These are phyloP conservation scores for Nerophis ophidion DNA, from an alignment of 2,113 vertebrate species.

Conservation along the genomic window DNA sequence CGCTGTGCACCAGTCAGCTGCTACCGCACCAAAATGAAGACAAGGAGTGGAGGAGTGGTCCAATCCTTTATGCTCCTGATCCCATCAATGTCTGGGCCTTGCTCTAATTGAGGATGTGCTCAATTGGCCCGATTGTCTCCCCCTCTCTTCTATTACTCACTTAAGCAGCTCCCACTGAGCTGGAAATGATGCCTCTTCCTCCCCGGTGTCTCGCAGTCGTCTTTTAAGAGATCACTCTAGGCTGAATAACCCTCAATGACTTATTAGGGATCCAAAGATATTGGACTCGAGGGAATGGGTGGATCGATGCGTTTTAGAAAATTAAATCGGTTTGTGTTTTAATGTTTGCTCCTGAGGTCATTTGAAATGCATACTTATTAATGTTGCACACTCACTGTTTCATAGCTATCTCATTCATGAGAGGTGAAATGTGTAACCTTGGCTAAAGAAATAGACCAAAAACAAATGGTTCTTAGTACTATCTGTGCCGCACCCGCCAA, in stretches of 20 bases:
- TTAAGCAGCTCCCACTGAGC: slow-evolving; percentile 51
- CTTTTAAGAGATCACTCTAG: slow-evolving; percentile 53
- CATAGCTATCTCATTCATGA: too few relatives aligned
- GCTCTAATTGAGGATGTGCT: slow-evolving; percentile 57
- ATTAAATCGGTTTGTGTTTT: slow-evolving; percentile 32
- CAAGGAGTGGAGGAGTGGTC: slow-evolving; percentile 24
- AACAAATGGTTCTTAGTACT: too few relatives aligned
- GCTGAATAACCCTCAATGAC: slow-evolving; percentile 42
- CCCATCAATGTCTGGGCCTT: slow-evolving; percentile 51
- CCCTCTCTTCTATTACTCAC: slow-evolving; percentile 29
- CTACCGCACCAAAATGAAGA: slow-evolving; percentile 14
- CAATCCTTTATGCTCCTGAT: slow-evolving; percentile 48
- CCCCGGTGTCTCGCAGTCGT: slow-evolving; percentile 31
- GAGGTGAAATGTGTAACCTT: too few relatives aligned
- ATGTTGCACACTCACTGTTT: not conserved
- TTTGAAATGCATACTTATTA: slow-evolving; percentile 1
- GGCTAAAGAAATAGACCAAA: too few relatives aligned
- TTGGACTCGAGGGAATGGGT: slow-evolving; percentile 17
- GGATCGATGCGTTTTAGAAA: slow-evolving; percentile 42
- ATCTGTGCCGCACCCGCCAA: too few relatives aligned
- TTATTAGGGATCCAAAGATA: slow-evolving; percentile 32
- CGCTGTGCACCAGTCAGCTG: slow-evolving; percentile 19
- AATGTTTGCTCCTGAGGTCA: slow-evolving; percentile 19
- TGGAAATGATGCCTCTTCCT: slow-evolving; percentile 39
- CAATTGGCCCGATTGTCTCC: slow-evolving; percentile 4